A percentile compares a stretch with the other conserved stretches of the same genome.
phyloP scores from a whole-genome alignment of 2,113 vertebrate genomes.

The Fulica atra region DNA sequence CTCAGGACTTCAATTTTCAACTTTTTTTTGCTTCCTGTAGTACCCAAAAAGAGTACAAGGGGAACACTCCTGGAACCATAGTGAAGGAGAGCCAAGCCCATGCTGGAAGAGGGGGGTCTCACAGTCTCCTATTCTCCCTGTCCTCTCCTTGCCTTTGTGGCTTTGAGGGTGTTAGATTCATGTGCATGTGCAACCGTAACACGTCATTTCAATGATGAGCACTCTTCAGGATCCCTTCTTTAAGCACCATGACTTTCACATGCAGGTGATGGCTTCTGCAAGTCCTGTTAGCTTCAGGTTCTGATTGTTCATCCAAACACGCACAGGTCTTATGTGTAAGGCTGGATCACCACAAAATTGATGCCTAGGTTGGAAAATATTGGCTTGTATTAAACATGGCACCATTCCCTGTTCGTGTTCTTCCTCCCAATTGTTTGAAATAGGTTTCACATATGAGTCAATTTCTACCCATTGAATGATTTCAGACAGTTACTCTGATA shows the following conservation, averaged over 20 bases:
- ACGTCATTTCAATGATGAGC: neutral
- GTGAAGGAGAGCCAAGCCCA: neutral
- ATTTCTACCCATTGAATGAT: neutral
- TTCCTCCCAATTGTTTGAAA: neutral
- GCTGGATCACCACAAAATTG: neutral
- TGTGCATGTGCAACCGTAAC: accelerated
- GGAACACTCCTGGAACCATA: neutral
- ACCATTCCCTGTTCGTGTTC: neutral
- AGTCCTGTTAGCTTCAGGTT: neutral
- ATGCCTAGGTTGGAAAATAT: neutral
- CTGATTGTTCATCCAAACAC: neutral
- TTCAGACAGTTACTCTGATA: neutral
- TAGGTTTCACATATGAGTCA: neutral
- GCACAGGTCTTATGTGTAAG: neutral
- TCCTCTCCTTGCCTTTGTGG: neutral
- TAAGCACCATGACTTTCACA: neutral
- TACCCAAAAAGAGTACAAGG: neutral
- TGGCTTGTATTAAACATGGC: neutral
- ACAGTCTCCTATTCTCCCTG: neutral
- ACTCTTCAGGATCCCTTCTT: neutral
- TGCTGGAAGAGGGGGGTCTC: accelerated
- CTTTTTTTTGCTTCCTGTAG: neutral
- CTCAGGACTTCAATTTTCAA: neutral
- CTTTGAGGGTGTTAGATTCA: neutral
- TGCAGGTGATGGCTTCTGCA: neutral